Evolutionary conservation across 1,140 invertebrate species (phyloP), one percentile per base, ranked within the genome.

Genomic region (Nasonia longicornis): DNA sequence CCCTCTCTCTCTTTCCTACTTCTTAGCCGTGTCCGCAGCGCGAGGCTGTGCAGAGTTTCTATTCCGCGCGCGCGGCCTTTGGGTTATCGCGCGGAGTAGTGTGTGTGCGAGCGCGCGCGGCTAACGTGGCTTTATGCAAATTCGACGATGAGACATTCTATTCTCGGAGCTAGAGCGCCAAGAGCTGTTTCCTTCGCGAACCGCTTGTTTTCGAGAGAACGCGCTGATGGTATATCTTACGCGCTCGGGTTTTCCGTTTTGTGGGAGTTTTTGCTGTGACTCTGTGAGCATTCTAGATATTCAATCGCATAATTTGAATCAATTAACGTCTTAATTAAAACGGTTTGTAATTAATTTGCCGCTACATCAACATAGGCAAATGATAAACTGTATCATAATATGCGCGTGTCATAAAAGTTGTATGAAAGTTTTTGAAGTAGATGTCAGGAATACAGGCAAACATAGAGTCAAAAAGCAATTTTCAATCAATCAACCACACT

Each of bases 121-220:
- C 73, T 52, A 22, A 20, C 3, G 64, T 35, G n/a, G 26, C 22
- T 77, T 67, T 69, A 66, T 69, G 76, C 76, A 38, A 48, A 77
- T 67, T 69, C 52, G 73, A 42, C 73, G 73, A 75, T 31, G 73
- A 63, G 73, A 63, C 73, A 75, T 63, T 63, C 29, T 31, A 63
- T 66, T 58, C 82, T 58, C 20, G 52, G 52, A 20, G 82, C 81
- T 63, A 52, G 69, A 48, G 75, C 82, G 75, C 52, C 52, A 58
- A 58, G 52, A 58, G 52, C 52, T 58, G 52, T 58, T 58, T 58
- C 48, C 48, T 52, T 58, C 76, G 70, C 72, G 29, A 67, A 12
- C 35, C 38, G 69, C 66, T 77, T 83, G 74, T 85, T 52, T 52
- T 52, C 48, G 12, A 52, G 16, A 52, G 48, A 52, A 52, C 48